Evolutionary conservation across 2,113 vertebrate genomes (phyloP), one percentile per base, ranked within the genome.

Genomic region (Psittacula cyanocephala): DNA sequence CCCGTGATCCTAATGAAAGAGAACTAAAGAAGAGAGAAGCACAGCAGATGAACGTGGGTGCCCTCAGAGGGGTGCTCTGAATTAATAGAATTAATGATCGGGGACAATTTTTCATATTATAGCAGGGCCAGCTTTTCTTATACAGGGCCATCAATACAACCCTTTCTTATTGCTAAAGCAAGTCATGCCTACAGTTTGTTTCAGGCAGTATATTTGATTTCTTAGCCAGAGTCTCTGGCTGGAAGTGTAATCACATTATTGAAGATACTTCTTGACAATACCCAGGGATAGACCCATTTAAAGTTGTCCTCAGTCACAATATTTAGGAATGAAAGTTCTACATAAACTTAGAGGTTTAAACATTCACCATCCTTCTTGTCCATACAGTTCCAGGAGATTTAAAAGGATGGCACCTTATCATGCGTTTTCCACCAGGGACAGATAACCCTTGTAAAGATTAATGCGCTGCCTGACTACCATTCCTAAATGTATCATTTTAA

Each of bases 371-470:
- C n/a, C 31, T 67, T 86, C 47, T 28, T 75, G 27, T 64, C 64
- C 9, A 2, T 35, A 64, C 8, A 29, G 23, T 71, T 75, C 2
- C 8, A 50, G 60, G 33, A 90, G 91, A 75, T 88, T 94, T 94
- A 89, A 83, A 81, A 91, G 65, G 68, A 79, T 92, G 69, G 47
- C 41, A 92, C 77, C 83, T 94, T 89, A 81, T 88, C 57, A 72
- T 4, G 2, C 9, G 0, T 89, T 94, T 97, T 90, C 65, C 77
- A 86, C 75, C 74, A 84, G 74, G 69, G 83, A 91, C 23, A 69
- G 57, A 95, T 91, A 95, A 93, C 69, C 88, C 92, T 75, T 53
- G 41, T 72, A 81, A 93, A 93, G 93, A 96, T 86, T 69, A 93
- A 96, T 95, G 90, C 59, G n/a, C 74, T 95, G 86, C 62, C 90